Conservation (phyloP, 2,888 invertebrate species). For the Torymus tubicola region DNA sequence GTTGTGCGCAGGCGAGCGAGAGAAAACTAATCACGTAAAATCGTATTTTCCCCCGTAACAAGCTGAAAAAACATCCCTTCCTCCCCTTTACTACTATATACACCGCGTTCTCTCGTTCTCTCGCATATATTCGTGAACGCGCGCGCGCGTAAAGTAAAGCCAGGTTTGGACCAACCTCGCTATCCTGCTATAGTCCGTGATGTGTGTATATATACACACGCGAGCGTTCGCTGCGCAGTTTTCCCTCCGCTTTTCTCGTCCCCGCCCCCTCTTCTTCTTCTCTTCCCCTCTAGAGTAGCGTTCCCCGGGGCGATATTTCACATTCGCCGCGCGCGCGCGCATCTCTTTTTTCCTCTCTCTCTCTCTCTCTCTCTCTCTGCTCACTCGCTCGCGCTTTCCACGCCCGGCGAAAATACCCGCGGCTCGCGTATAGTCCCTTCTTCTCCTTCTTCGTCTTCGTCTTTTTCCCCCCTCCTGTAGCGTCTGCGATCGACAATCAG, state of each 20-base stretch:
- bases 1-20: not conserved
- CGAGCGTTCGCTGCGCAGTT: conserved; percentile 3
- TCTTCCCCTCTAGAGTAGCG: conserved; percentile 2
- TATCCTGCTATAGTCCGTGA: too few species aligned
- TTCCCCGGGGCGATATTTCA: conserved; percentile 55
- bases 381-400: conserved; percentile 23
- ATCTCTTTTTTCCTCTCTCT: conserved; percentile 1
- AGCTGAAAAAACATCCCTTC: conserved; percentile 47
- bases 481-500: conserved; percentile 62
- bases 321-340: conserved; percentile 48
- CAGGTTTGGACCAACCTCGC: not conserved
- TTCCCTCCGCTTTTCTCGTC: not conserved
- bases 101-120: not conserved
- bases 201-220: too few species aligned
- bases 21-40: conserved; percentile 46
- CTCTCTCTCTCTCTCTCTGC: conserved; percentile 4
- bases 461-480: not conserved
- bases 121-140: not conserved
- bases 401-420: conserved; percentile 24
- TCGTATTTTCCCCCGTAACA: conserved; percentile 33
- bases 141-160: not conserved
- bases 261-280: not conserved
- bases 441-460: conserved; percentile 75
- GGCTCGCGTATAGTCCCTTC: conserved; percentile 19
- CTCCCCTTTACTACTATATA: not conserved